These are phyloP conservation scores for Crypturellus undulatus DNA, from an alignment of 2,113 vertebrate species.

Conservation along the genomic window DNA sequence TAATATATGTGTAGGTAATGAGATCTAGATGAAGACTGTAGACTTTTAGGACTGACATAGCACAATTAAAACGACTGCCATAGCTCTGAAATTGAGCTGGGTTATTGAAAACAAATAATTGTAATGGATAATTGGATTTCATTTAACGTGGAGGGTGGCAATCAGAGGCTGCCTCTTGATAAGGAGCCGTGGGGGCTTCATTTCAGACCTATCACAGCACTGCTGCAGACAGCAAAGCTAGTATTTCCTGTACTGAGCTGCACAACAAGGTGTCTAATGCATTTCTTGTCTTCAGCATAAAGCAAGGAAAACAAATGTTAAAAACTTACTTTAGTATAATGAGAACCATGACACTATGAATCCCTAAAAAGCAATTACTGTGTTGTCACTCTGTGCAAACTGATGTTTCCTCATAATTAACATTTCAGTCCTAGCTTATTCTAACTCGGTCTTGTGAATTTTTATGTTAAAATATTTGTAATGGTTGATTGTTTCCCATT, in stretches of 20 bases:
- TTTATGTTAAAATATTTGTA: not conserved
- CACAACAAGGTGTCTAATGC: too few species aligned
- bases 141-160: not conserved
- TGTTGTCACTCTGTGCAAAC: not conserved
- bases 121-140: not conserved
- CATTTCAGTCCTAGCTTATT: not conserved
- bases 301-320: not conserved
- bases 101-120: not conserved
- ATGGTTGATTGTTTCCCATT: not conserved
- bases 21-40: too few species aligned
- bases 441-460: not conserved
- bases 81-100: not conserved
- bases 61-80: not conserved
- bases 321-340: not conserved
- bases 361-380: not conserved
- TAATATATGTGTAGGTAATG: not conserved
- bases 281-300: not conserved
- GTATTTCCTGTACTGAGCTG: not conserved
- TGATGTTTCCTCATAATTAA: not conserved
- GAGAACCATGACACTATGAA: not conserved
- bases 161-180: too few species aligned
- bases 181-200: not conserved
- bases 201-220: too few species aligned
- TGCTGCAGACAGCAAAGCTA: rapidly evolving
- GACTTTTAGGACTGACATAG: not conserved